Evolutionary conservation across 2,888 invertebrate species (phyloP).

Genomic region (Epirrita christyi): DNA sequence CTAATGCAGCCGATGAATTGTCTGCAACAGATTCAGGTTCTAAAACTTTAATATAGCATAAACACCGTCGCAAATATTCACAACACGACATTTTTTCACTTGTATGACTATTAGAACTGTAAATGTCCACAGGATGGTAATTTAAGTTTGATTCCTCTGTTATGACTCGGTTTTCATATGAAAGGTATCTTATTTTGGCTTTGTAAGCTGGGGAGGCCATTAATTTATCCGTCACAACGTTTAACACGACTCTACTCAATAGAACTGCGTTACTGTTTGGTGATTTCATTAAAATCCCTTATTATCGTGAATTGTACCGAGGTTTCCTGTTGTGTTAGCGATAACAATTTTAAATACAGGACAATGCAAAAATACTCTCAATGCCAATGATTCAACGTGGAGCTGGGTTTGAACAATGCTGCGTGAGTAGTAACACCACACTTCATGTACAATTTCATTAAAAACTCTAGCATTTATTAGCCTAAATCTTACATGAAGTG

Average conservation of each 20-base stretch:
- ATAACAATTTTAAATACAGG: slow-evolving; percentile 52
- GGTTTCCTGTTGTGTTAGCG: slow-evolving; percentile 73
- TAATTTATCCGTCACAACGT: slow-evolving; percentile 37
- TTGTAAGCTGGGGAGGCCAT: slow-evolving; percentile 59
- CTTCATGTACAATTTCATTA: background rate
- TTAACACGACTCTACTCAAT: slow-evolving; percentile 54
- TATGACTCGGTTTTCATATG: slow-evolving; percentile 56
- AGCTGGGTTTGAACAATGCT: slow-evolving; percentile 34
- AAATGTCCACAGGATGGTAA: slow-evolving; percentile 65
- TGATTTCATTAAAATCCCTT: slow-evolving; percentile 63
- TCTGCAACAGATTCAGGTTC: slow-evolving; percentile 55
- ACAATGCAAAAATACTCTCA: slow-evolving; percentile 51
- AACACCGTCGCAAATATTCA: slow-evolving; percentile 53
- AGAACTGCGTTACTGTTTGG: slow-evolving; percentile 54
- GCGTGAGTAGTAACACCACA: slow-evolving; percentile 25
- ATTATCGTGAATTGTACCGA: slow-evolving; percentile 69
- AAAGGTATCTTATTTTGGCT: slow-evolving; percentile 56
- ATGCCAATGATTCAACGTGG: slow-evolving; percentile 50
- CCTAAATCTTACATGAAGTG: no score
- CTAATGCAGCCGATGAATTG: slow-evolving; percentile 61
- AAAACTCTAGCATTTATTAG: background rate
- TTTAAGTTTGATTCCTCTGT: slow-evolving; percentile 44
- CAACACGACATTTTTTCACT: slow-evolving; percentile 49
- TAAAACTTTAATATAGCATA: slow-evolving; percentile 55
- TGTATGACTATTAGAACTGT: slow-evolving; percentile 47